phyloP scores from a whole-genome alignment of 2,113 vertebrate genomes.

The Taurulus bubalis region DNA sequence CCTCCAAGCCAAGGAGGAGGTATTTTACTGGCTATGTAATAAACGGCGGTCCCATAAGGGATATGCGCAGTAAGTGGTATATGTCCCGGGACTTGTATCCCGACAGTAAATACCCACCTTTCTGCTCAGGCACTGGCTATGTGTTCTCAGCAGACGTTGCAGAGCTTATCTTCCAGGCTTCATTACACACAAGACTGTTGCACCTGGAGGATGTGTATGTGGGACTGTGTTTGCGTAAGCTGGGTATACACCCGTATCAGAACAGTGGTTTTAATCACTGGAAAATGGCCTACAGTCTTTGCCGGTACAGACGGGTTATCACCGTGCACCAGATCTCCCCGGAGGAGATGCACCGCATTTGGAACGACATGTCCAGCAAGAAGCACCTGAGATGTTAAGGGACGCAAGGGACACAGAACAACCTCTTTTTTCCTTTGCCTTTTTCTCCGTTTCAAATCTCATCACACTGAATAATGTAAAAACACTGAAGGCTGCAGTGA shows the following conservation, averaged over 20 bases:
- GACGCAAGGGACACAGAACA: background rate
- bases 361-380: constrained; percentile 99
- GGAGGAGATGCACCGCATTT: constrained; percentile 99
- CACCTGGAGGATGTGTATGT: constrained; percentile 99
- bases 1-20: constrained; percentile 93
- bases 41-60: constrained; percentile 95
- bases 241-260: constrained; percentile 98
- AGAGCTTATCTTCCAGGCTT: constrained; percentile 97
- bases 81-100: constrained; percentile 98
- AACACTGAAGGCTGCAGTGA: constrained; percentile 47
- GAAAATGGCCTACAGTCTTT: constrained; percentile 99
- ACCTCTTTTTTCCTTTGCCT: constrained; percentile 13
- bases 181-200: constrained; percentile 95
- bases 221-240: constrained; percentile 95
- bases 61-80: constrained; percentile 99
- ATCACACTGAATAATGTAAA: constrained; percentile 47
- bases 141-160: constrained; percentile 98
- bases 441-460: constrained; percentile 34
- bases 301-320: constrained; percentile 94
- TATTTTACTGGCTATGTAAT: constrained; percentile 99
- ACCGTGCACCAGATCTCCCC: constrained; percentile 99
- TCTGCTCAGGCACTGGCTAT: constrained; percentile 98
- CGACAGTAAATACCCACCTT: constrained; percentile 96
- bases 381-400: constrained; percentile 97
- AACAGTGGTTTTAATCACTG: constrained; percentile 99